Evolutionary conservation across 2,797 vertebrate species (phyloP).

Genomic region (Neolamprologus multifasciatus): DNA sequence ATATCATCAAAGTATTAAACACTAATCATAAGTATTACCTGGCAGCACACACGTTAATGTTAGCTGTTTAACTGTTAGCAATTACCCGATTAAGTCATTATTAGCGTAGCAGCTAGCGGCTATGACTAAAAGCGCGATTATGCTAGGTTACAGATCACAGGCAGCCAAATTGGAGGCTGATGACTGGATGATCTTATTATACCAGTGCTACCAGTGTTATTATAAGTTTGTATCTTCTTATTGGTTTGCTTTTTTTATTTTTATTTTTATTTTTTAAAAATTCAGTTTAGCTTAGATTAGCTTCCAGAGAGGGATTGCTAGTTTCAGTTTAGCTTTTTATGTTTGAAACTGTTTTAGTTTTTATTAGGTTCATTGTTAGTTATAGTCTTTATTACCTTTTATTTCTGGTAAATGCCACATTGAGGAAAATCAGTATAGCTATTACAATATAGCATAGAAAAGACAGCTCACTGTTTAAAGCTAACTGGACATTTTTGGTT

Average conservation of each 20-base stretch:
- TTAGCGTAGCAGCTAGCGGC: neutral
- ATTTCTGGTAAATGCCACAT: fast-evolving
- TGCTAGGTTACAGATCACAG: neutral
- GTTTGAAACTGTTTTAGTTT: fast-evolving
- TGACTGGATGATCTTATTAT: neutral
- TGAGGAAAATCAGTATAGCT: neutral
- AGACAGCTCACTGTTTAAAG: fast-evolving
- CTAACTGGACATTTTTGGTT: neutral
- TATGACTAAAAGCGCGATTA: fast-evolving
- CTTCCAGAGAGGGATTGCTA: neutral
- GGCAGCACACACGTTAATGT: neutral
- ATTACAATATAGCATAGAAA: neutral
- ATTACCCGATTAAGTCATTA: neutral
- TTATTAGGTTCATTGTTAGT: neutral
- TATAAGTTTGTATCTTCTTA: fast-evolving
- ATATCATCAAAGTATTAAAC: neutral
- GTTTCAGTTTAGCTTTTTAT: neutral
- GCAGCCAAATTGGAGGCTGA: neutral
- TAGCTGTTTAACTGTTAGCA: neutral
- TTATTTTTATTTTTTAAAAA: fast-evolving
- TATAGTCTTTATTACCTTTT: neutral
- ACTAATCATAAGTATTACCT: neutral
- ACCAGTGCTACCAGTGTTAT: neutral
- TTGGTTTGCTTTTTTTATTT: neutral
- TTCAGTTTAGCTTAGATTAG: neutral